Evolutionary conservation across 2,113 vertebrate genomes (phyloP).

Genomic region (Hyperopisus bebe): DNA sequence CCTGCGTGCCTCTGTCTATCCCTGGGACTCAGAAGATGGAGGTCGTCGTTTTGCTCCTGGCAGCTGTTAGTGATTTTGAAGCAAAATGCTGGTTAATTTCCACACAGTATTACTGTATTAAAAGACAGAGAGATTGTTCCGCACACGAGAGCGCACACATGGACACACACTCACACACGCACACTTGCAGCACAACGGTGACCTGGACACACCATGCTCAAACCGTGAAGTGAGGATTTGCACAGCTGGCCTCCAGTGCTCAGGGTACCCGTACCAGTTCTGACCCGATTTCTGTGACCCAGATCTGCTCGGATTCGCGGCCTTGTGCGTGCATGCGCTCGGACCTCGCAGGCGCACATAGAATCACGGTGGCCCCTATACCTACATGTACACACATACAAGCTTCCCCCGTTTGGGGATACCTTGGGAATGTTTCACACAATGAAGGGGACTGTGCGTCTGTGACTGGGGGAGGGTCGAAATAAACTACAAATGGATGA

Average conservation of each 20-base stretch:
- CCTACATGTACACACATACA: not conserved
- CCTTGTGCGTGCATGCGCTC: not conserved
- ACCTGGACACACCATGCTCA: slow-evolving; percentile 75
- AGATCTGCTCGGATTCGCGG: not conserved
- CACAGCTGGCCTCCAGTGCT: slow-evolving; percentile 58
- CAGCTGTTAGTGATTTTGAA: slow-evolving; percentile 95
- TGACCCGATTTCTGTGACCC: not conserved
- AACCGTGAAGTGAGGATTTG: slow-evolving; percentile 54
- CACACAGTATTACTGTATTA: slow-evolving; percentile 66
- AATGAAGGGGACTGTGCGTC: not conserved
- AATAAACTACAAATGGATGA: not conserved
- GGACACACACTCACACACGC: slow-evolving; percentile 25
- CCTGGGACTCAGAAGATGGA: slow-evolving; percentile 31
- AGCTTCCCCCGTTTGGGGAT: not conserved
- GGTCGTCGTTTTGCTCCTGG: slow-evolving; percentile 52
- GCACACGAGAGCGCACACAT: slow-evolving; percentile 25
- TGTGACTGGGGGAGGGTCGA: not conserved
- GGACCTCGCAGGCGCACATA: slow-evolving; percentile 10
- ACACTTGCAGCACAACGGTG: slow-evolving; percentile 43
- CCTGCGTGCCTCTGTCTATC: slow-evolving; percentile 23
- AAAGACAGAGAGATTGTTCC: slow-evolving; percentile 32
- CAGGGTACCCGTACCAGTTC: slow-evolving; percentile 26
- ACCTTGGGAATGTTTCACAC: not conserved
- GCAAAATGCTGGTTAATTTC: slow-evolving; percentile 92
- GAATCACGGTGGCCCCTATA: not conserved